Base-by-base conservation (phyloP, 2,888 invertebrate genomes). In the Pollenia griseotomentosa region DNA sequence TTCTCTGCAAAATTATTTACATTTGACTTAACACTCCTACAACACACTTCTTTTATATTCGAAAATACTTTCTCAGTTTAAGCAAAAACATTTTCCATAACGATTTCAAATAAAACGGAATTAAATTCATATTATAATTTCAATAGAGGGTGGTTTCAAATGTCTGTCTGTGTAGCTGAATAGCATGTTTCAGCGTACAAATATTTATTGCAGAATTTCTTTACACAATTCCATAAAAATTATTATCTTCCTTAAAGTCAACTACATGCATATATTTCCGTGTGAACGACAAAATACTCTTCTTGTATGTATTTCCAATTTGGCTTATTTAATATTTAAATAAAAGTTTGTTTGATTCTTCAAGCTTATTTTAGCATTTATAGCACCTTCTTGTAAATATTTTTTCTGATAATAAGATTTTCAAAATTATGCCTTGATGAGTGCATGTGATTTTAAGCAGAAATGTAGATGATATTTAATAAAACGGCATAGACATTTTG, bases 361-460 rank as follows among this genome's bases (percentile, higher is more conserved):
- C 42, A 57, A 63, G 61, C 61, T 63, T 57, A 81, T 81, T n/a
- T 81, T 65, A 81, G 65, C 63, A 65, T 81, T 81, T 81, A 46
- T 40, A 65, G 71, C 80, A 81, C 81, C 81, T 81, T 65, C 46
- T 46, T 9, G 33, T 59, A n/a, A 14, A 59, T 23, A 23, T 23
- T 14, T 33, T 59, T 42, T 42, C n/a, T 63, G 42, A 80, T 57
- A 74, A 74, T 42, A 53, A 14, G 40, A 63, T 63, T 75, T 63
- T 19, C 2, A 53, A 63, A 59, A 59, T 59, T n/a, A 33, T 59
- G n/a, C 11, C 33, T 9, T 59, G 12, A 44, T 12, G 2, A 46
- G 57, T 14, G 14, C 5, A 33, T 53, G 40, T 19, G 12, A 44
- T 16, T 44, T 12, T 9, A 8, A 42, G 42, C 33, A 33, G 33